These are phyloP conservation scores for Maniola hyperantus DNA, from an alignment of 2,888 invertebrate species.

Conservation along the genomic window DNA sequence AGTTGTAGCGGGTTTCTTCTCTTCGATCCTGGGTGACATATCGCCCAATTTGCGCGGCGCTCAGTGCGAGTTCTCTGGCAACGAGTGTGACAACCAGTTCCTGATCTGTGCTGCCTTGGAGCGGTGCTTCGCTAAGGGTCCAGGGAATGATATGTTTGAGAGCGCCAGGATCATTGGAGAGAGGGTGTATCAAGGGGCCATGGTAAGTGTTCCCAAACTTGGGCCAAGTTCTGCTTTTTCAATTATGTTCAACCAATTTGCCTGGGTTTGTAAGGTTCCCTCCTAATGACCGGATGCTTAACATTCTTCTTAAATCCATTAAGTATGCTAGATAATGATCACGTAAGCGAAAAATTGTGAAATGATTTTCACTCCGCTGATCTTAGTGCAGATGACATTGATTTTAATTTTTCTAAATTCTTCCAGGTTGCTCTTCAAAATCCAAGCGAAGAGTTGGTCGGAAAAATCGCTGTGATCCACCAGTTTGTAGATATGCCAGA, in stretches of 20 bases:
- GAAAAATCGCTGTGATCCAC: conserved; percentile 86
- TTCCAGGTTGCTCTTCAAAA: conserved; percentile 81
- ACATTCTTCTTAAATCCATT: too few relatives aligned
- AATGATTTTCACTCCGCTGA: not conserved
- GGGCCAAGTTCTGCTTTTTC: not conserved
- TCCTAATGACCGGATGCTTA: not conserved
- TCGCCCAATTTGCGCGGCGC: conserved; percentile 91
- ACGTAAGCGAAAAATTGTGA: not conserved
- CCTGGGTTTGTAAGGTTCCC: not conserved
- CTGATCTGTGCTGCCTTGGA: conserved; percentile 83
- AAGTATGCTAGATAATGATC: not conserved
- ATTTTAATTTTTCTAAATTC: not conserved
- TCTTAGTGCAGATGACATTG: too few relatives aligned
- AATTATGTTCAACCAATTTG: not conserved
- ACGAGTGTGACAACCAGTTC: conserved; percentile 86
- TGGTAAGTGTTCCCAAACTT: conserved; percentile 57
- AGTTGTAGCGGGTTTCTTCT: conserved; percentile 91
- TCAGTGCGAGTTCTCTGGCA: conserved; percentile 87
- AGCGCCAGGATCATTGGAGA: conserved; percentile 91
- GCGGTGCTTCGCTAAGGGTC: conserved; percentile 89
- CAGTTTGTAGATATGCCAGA: conserved; percentile 89
- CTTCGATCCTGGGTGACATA: conserved; percentile 91
- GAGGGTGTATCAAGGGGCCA: conserved; percentile 85
- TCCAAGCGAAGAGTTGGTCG: conserved; percentile 81
- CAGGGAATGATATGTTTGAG: conserved; percentile 91